Percentiles rank a stretch among this genome's conserved stretches.
Evolutionary conservation across 1,140 invertebrate genomes (phyloP).

Genomic region (Neomicropteryx cornuta): DNA sequence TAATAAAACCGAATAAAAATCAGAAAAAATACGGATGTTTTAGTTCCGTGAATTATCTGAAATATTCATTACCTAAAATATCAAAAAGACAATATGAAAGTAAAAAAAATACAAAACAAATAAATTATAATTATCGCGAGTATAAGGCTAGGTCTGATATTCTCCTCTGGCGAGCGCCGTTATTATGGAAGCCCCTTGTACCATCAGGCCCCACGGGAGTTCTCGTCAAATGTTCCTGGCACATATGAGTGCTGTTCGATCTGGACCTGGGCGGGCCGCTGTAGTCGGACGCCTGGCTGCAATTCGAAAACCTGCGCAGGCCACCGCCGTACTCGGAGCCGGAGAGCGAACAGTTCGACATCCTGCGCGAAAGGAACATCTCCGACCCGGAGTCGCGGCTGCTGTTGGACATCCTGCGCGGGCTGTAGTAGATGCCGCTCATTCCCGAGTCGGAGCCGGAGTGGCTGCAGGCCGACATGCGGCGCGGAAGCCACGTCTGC

Average conservation of each 20-base stretch:
- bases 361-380: constrained; percentile 38
- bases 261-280: constrained; percentile 33
- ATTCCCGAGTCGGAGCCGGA: constrained; percentile 38
- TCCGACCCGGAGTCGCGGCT: constrained; percentile 44
- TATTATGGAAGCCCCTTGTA: constrained; percentile 64
- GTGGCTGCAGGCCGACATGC: constrained; percentile 44
- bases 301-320: constrained; percentile 41
- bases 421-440: constrained; percentile 44
- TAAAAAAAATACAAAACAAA: no score
- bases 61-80: no score
- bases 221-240: constrained; percentile 57
- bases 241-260: constrained; percentile 42
- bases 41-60: no score
- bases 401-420: constrained; percentile 41
- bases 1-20: no score
- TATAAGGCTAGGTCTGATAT: constrained; percentile 40
- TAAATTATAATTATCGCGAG: constrained; percentile 31
- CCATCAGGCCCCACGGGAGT: constrained; percentile 76
- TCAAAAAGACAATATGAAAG: no score
- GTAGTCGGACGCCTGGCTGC: constrained; percentile 34
- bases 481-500: constrained; percentile 51
- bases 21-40: no score
- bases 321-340: constrained; percentile 39
- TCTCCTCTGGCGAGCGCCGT: constrained; percentile 35
- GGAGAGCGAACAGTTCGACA: constrained; percentile 43